A percentile compares a stretch with the other conserved stretches of the same genome.
Evolutionary conservation across 2,113 vertebrate species (phyloP).

Genomic region (Noctilio leporinus): DNA sequence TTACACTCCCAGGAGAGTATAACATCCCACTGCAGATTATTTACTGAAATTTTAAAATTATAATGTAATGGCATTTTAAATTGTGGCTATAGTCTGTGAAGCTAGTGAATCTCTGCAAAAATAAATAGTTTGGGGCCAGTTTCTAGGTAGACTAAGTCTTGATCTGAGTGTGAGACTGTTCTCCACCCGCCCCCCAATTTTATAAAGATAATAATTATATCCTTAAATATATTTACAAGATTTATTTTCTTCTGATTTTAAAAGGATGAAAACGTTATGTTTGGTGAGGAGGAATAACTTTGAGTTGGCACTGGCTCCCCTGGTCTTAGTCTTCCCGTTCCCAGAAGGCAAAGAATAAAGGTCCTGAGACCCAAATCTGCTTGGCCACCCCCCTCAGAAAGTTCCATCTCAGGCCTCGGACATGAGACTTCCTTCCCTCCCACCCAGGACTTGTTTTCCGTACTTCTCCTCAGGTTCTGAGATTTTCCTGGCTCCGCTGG

Average conservation of each 20-base stretch:
- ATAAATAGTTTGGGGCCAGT: neutral
- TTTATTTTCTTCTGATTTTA: neutral
- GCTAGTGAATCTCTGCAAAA: neutral
- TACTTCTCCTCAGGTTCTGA: neutral
- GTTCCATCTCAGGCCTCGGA: neutral
- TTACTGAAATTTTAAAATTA: neutral
- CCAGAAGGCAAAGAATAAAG: too few relatives aligned
- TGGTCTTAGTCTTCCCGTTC: neutral
- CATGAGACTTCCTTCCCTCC: neutral
- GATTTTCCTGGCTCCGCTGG: neutral
- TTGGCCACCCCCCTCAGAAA: neutral
- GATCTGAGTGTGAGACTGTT: neutral
- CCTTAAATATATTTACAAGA: neutral
- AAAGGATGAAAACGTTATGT: neutral
- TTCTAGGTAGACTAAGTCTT: neutral
- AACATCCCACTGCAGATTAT: neutral
- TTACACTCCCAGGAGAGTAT: neutral
- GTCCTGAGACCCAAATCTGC: rapidly evolving
- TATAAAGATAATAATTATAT: neutral
- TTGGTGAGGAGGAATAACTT: neutral
- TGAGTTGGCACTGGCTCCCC: neutral
- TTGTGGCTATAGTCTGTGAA: neutral
- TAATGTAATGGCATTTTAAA: neutral
- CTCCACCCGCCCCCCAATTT: neutral
- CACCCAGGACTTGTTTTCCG: neutral